Base-by-base conservation (phyloP, 2,888 invertebrate species). In the Syrista parreyssii region DNA sequence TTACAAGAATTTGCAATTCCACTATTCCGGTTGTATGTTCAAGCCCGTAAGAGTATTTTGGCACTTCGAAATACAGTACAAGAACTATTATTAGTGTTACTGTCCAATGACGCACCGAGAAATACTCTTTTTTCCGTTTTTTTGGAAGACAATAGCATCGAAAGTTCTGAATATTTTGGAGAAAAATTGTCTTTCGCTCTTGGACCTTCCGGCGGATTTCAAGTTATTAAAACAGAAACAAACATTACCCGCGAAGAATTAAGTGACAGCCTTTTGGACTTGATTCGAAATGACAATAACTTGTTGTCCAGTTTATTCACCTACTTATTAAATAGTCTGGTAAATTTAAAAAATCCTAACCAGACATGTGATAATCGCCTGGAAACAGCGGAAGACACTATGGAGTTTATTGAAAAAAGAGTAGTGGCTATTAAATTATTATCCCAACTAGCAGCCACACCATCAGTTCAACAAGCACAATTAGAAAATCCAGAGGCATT, bases 271-370 rank as follows among this genome's bases (percentile, higher is more conserved):
- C 78, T 93, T 31, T 86, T 88, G 68, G 85, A 91, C 75, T 82
- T 93, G 74, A 82, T 91, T 30, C 84, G 87, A 74, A 84, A 82
- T 40, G 87, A 91, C 75, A 83, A 83, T 36, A 33, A 77, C 55
- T 77, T 92, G 15, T 85, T 88, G n/a, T 86, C 86, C 15, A 82
- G 80, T 68, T 86, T 93, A 75, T 93, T 93, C 79, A 87, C 86
- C 34, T 92, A 91, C 84, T 86, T 92, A 30, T 84, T 93, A 40
- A 89, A 88, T 77, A 89, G 88, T 76, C 81, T 92, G 32, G 80
- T 85, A 1, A 79, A 74, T 36, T 78, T 82, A 74, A 80, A 78
- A 74, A 78, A 85, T 34, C 34, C 68, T 31, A 33, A n/a, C 23
- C n/a, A 6, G 6, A 23, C 74, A 32, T 30, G 36, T 74, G 30